phyloP scores from a whole-genome alignment of 2,797 vertebrate genomes.

The Menidia menidia region DNA sequence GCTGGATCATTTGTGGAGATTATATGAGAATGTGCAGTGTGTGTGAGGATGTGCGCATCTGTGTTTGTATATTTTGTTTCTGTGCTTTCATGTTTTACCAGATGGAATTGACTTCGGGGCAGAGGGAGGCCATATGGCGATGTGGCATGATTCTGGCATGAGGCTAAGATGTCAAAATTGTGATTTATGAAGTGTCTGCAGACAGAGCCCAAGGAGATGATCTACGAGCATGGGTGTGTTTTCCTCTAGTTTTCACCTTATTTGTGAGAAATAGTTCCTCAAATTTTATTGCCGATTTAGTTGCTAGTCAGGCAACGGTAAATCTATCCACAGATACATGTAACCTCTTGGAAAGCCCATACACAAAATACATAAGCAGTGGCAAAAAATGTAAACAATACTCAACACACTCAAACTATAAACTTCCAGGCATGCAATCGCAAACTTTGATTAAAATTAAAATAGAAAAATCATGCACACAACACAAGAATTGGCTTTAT shows the following conservation, averaged over 20 bases:
- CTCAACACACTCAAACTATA: too few species aligned
- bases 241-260: neutral
- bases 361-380: too few species aligned
- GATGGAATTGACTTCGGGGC: conserved; percentile 67
- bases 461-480: too few species aligned
- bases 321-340: too few species aligned
- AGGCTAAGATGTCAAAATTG: conserved; percentile 66
- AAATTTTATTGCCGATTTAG: too few species aligned
- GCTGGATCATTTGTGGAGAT: neutral
- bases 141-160: conserved; percentile 68
- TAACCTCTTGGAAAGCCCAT: too few species aligned
- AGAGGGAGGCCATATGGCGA: conserved; percentile 69
- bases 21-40: neutral
- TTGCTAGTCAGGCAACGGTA: too few species aligned
- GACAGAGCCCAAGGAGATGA: conserved; percentile 34
- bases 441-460: too few species aligned
- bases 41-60: neutral
- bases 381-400: too few species aligned
- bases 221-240: neutral
- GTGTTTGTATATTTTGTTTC: conserved; percentile 24
- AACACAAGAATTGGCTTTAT: too few species aligned
- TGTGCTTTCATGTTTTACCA: conserved; percentile 50
- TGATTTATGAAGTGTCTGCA: conserved; percentile 70
- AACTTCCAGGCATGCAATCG: too few species aligned
- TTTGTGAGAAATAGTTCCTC: neutral